A percentile compares a stretch with the other conserved stretches of the same genome.
Conservation (phyloP, 2,888 invertebrate genomes). For the Trisateles emortualis region DNA sequence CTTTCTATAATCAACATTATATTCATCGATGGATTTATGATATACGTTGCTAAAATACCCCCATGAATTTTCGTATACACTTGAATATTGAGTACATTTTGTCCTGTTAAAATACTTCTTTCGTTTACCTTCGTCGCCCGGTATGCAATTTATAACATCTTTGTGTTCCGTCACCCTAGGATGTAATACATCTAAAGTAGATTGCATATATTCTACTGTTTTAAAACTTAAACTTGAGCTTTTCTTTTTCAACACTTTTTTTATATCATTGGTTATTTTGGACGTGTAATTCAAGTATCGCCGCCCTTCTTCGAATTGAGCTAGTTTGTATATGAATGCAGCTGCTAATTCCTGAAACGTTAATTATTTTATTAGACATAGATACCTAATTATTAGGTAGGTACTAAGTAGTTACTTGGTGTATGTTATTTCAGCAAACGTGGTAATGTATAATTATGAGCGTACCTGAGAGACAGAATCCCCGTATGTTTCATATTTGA, state of each 20-base stretch:
- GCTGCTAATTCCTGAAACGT: slow-evolving; percentile 71
- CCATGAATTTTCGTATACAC: neutral
- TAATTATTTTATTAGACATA: too few species aligned
- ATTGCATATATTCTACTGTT: slow-evolving; percentile 61
- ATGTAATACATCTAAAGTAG: slow-evolving; percentile 61
- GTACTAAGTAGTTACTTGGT: neutral
- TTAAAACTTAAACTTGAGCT: slow-evolving; percentile 55
- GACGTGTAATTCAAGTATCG: slow-evolving; percentile 74
- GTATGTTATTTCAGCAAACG: neutral
- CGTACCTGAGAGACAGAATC: slow-evolving; percentile 65
- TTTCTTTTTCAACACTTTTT: slow-evolving; percentile 66
- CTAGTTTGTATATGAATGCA: slow-evolving; percentile 63
- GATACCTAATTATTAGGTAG: neutral
- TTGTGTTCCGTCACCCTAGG: slow-evolving; percentile 54
- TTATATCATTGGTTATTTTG: slow-evolving; percentile 73
- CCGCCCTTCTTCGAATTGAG: slow-evolving; percentile 73
- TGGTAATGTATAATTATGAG: neutral
- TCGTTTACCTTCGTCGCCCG: slow-evolving; percentile 65
- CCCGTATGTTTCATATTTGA: slow-evolving; percentile 59
- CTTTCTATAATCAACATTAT: slow-evolving; percentile 28
- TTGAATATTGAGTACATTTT: slow-evolving; percentile 33
- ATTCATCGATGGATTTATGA: slow-evolving; percentile 35
- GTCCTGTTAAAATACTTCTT: slow-evolving; percentile 54
- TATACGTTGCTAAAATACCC: slow-evolving; percentile 15
- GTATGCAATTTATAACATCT: slow-evolving; percentile 61